Percentiles rank a stretch among this genome's conserved stretches.
Conservation (phyloP, 1,140 invertebrate genomes). For the Tetramorium parvispinum region DNA sequence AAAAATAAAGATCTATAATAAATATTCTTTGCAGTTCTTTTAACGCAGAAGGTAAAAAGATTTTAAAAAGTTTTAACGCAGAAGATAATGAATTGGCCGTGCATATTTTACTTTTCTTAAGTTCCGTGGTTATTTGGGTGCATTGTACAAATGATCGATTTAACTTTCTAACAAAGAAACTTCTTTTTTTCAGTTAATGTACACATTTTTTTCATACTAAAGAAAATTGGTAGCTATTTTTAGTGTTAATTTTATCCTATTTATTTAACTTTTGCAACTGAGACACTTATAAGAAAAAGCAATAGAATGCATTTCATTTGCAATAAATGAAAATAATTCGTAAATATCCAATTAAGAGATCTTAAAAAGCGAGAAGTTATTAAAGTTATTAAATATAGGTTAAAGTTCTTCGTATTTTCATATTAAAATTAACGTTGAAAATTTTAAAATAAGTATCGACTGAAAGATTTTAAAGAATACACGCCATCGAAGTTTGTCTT, state of each 20-base stretch:
- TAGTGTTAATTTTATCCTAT: background rate
- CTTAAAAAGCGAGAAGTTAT: background rate
- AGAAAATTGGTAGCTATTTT: background rate
- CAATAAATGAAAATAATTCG: constrained; percentile 22
- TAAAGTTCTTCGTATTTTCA: background rate
- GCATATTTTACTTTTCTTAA: constrained; percentile 5
- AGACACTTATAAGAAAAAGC: background rate
- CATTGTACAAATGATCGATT: background rate
- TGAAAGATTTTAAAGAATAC: constrained; percentile 23
- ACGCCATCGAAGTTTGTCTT: background rate
- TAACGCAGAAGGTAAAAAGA: background rate
- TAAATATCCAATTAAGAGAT: background rate
- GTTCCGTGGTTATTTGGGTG: background rate
- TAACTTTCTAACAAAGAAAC: background rate
- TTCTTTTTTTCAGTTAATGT: background rate
- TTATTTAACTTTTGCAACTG: background rate
- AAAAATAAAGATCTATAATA: background rate
- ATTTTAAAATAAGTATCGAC: constrained; percentile 9
- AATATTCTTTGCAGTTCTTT: background rate
- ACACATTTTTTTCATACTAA: background rate
- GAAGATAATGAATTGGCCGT: constrained; percentile 16
- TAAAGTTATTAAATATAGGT: constrained; percentile 30
- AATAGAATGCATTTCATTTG: background rate
- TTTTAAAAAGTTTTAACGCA: background rate
- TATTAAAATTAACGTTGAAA: constrained; percentile 12